Conservation (phyloP, 2,888 invertebrate species). For the Ornithoptera priamus region DNA sequence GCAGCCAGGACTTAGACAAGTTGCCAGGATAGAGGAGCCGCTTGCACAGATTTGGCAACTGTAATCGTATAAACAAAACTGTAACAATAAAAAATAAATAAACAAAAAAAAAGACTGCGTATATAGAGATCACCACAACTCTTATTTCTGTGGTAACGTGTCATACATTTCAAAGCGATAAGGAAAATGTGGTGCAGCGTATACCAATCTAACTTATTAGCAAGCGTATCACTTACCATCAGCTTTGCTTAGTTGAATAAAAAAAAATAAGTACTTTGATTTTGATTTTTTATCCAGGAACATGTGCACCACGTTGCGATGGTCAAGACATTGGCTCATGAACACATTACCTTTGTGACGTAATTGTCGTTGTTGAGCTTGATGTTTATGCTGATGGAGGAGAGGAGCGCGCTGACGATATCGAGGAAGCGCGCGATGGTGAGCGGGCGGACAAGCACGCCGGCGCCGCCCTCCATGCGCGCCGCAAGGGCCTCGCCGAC, state of each 20-base stretch:
- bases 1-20: conserved; percentile 80
- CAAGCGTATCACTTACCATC: too few relatives aligned
- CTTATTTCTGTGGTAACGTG: too few relatives aligned
- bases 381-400: conserved; percentile 43
- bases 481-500: conserved; percentile 43
- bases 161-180: too few relatives aligned
- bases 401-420: conserved; percentile 52
- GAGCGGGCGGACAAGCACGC: conserved; percentile 62
- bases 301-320: too few relatives aligned
- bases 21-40: conserved; percentile 77
- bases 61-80: conserved; percentile 12
- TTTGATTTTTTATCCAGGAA: too few relatives aligned
- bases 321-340: neutral
- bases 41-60: conserved; percentile 75
- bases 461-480: conserved; percentile 37
- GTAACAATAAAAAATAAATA: too few relatives aligned
- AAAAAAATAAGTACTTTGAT: too few relatives aligned
- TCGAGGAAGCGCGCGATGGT: conserved; percentile 73
- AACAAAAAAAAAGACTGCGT: too few relatives aligned
- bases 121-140: too few relatives aligned
- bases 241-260: too few relatives aligned
- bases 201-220: too few relatives aligned
- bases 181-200: too few relatives aligned
- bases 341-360: conserved; percentile 53
- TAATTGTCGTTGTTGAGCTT: conserved; percentile 69